phyloP scores from a whole-genome alignment of 2,113 vertebrate species.

The Plecturocebus donacophilus region DNA sequence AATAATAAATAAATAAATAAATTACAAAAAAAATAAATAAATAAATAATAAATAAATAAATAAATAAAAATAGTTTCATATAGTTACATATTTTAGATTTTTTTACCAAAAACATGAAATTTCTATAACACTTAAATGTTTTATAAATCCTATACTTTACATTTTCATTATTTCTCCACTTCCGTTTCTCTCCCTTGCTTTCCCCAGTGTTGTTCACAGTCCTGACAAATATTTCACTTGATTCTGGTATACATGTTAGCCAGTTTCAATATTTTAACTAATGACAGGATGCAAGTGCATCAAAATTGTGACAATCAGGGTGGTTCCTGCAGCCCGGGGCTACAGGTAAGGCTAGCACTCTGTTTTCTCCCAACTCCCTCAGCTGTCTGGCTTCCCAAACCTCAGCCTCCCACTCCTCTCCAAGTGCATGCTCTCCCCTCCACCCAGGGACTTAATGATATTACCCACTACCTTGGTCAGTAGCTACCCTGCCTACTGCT shows the following conservation, averaged over 20 bases:
- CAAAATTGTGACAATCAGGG: not conserved
- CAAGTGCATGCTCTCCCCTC: accelerated
- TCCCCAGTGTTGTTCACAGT: not conserved
- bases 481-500: not conserved
- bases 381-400: not conserved
- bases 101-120: not conserved
- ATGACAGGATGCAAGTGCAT: not conserved
- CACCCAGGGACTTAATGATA: not conserved
- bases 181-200: not conserved
- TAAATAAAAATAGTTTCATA: too few relatives aligned
- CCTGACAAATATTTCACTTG: not conserved
- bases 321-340: not conserved
- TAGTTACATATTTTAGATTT: not conserved
- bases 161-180: not conserved
- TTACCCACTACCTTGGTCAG: not conserved
- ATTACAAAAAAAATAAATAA: too few relatives aligned
- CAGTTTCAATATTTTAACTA: not conserved
- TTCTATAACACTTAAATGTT: not conserved
- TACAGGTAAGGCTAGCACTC: not conserved
- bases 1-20: too few relatives aligned
- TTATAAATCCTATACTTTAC: not conserved
- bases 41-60: too few relatives aligned
- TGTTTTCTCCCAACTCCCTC: not conserved
- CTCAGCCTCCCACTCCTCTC: not conserved
- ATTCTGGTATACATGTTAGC: not conserved